phyloP scores from a whole-genome alignment of 2,888 invertebrate species.

The Aspidiotus destructor region DNA sequence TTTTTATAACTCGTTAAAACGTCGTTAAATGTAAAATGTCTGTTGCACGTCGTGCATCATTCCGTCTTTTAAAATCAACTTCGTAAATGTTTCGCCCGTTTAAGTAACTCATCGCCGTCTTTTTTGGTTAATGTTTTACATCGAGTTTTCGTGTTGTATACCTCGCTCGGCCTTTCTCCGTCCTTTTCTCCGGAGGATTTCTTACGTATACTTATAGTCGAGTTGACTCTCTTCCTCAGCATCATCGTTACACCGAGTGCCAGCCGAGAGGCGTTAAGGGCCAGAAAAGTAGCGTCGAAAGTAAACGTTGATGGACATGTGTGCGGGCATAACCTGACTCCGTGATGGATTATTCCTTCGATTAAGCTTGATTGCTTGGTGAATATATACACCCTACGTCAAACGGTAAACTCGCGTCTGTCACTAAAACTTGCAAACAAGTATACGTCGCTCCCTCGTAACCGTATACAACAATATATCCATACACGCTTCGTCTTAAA shows the following conservation, averaged over 20 bases:
- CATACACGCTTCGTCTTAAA: background rate
- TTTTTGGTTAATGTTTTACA: background rate
- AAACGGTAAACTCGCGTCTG: background rate
- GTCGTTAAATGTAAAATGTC: slow-evolving; percentile 17
- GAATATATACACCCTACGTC: background rate
- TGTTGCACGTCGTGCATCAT: slow-evolving; percentile 15
- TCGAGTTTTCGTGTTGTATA: no score
- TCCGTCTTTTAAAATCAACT: background rate
- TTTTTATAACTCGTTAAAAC: slow-evolving; percentile 15
- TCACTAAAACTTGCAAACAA: slow-evolving; percentile 1
- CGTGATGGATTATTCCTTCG: slow-evolving; percentile 39
- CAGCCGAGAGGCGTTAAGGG: background rate
- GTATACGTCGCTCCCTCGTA: background rate
- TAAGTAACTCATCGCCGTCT: slow-evolving; percentile 17
- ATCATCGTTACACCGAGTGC: background rate
- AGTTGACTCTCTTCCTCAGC: no score
- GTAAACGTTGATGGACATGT: slow-evolving; percentile 32
- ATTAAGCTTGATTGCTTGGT: slow-evolving; percentile 39
- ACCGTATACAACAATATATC: no score
- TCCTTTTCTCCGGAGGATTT: no score
- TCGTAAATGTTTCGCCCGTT: slow-evolving; percentile 18
- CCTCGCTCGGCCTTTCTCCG: no score
- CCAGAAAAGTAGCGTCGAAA: slow-evolving; percentile 9
- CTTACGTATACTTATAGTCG: no score
- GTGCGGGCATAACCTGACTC: slow-evolving; percentile 35